Conservation (phyloP, 2,113 vertebrate genomes). For the Oostethus manadensis region DNA sequence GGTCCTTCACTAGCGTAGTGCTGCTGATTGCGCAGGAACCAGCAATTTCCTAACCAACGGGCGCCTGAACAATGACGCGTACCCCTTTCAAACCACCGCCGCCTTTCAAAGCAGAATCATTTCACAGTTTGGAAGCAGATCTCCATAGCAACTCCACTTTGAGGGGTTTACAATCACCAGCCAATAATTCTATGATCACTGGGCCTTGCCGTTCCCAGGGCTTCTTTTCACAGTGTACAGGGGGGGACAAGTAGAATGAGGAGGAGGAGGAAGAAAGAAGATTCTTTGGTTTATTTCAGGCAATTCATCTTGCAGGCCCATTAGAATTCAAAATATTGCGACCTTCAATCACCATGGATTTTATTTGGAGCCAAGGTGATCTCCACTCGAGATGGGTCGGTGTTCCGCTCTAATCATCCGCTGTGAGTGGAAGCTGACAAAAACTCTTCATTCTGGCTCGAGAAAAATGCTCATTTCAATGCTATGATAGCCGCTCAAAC, state of each 20-base stretch:
- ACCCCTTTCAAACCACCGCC: slow-evolving; percentile 97
- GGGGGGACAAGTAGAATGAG: slow-evolving; percentile 81
- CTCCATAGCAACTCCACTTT: slow-evolving; percentile 99
- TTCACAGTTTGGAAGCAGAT: slow-evolving; percentile 99
- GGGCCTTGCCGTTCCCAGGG: slow-evolving; percentile 99
- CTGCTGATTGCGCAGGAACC: slow-evolving; percentile 99
- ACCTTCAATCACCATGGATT: slow-evolving; percentile 99
- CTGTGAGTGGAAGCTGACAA: slow-evolving; percentile 99
- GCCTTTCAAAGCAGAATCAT: slow-evolving; percentile 99
- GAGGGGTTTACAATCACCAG: slow-evolving; percentile 99
- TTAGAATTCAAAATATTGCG: slow-evolving; percentile 99
- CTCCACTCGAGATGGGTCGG: slow-evolving; percentile 99
- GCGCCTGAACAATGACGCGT: slow-evolving; percentile 99
- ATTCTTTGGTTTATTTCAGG: slow-evolving; percentile 99
- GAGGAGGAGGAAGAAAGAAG: slow-evolving; percentile 75
- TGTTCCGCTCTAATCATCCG: slow-evolving; percentile 99
- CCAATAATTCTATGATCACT: slow-evolving; percentile 99
- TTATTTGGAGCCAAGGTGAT: slow-evolving; percentile 99
- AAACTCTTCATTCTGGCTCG: slow-evolving; percentile 96
- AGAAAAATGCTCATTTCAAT: slow-evolving; percentile 99
- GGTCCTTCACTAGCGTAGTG: slow-evolving; percentile 99
- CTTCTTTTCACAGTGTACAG: slow-evolving; percentile 99
- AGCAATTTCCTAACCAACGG: slow-evolving; percentile 99
- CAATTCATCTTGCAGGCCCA: slow-evolving; percentile 98
- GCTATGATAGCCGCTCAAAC: slow-evolving; percentile 91